Percentiles rank a stretch among this genome's conserved stretches.
These are phyloP conservation scores for Papilio helenus DNA, from an alignment of 1,140 invertebrate species.

Conservation along the genomic window DNA sequence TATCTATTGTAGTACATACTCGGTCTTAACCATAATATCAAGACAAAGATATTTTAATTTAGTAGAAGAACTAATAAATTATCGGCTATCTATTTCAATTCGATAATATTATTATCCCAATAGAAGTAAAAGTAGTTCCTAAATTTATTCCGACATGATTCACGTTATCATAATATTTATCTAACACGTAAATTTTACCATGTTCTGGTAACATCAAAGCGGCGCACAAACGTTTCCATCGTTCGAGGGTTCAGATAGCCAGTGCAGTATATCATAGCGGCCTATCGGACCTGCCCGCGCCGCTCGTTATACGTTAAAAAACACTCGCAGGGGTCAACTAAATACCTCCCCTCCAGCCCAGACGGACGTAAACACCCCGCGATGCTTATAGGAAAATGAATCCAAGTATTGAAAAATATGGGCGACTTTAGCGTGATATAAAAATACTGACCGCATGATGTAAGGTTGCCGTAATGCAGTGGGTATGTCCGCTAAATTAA, in stretches of 20 bases:
- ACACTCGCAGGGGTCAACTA: conserved; percentile 58
- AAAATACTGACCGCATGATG: conserved; percentile 41
- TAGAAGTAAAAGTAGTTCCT: background rate
- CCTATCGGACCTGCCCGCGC: conserved; percentile 55
- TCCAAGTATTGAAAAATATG: background rate
- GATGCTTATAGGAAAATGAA: conserved; percentile 34
- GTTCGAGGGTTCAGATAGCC: background rate
- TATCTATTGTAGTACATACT: background rate
- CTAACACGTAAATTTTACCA: background rate
- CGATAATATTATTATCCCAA: background rate
- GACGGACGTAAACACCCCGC: conserved; percentile 38
- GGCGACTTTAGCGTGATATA: conserved; percentile 38
- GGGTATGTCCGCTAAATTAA: conserved; percentile 66
- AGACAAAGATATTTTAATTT: background rate
- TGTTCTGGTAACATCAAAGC: conserved; percentile 5
- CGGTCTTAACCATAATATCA: background rate
- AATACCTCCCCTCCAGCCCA: conserved; percentile 46
- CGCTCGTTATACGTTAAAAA: conserved; percentile 69
- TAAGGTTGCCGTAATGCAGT: conserved; percentile 60
- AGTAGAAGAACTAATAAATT: background rate
- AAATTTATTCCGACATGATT: background rate
- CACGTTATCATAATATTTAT: background rate
- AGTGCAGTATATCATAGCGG: conserved; percentile 56
- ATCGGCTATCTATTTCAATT: background rate
- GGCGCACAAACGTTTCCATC: background rate